A percentile compares a stretch with the other conserved stretches of the same genome.
Evolutionary conservation across 2,113 vertebrate species (phyloP).

Genomic region (Perognathus longimembris): DNA sequence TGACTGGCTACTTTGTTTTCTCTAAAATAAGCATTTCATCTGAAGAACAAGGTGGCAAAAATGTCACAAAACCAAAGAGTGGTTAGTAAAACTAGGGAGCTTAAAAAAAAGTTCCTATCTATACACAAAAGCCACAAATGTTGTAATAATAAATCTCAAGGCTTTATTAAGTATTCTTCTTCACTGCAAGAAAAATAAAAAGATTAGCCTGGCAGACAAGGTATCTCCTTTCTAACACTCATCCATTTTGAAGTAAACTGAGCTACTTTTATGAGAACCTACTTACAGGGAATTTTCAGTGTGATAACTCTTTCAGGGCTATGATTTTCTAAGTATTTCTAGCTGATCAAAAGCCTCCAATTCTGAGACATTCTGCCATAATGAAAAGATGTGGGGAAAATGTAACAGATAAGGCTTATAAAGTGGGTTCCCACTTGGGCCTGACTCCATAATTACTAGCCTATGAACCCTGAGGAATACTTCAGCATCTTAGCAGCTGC

Average conservation of each 20-base stretch:
- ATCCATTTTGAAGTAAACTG: constrained; percentile 6
- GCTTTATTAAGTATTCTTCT: not conserved
- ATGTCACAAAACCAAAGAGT: not conserved
- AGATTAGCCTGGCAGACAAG: not conserved
- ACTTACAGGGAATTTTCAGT: not conserved
- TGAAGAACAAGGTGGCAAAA: constrained; percentile 43
- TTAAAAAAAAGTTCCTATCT: not conserved
- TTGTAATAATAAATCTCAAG: not conserved
- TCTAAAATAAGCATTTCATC: not conserved
- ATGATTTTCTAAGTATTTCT: not conserved
- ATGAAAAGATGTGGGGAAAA: constrained; percentile 1
- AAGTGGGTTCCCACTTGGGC: not conserved
- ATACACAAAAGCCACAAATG: not conserved
- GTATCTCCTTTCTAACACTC: constrained; percentile 57
- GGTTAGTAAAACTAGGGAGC: not conserved
- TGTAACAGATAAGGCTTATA: not conserved
- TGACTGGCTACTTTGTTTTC: not conserved
- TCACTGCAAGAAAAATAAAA: not conserved
- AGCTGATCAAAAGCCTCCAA: constrained; percentile 7
- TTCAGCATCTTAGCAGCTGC: not conserved
- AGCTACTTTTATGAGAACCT: not conserved
- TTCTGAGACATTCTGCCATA: not conserved
- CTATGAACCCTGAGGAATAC: not conserved
- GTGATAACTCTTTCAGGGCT: not conserved
- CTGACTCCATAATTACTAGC: not conserved